Conservation (phyloP, 2,113 vertebrate genomes). For the Coturnix japonica region DNA sequence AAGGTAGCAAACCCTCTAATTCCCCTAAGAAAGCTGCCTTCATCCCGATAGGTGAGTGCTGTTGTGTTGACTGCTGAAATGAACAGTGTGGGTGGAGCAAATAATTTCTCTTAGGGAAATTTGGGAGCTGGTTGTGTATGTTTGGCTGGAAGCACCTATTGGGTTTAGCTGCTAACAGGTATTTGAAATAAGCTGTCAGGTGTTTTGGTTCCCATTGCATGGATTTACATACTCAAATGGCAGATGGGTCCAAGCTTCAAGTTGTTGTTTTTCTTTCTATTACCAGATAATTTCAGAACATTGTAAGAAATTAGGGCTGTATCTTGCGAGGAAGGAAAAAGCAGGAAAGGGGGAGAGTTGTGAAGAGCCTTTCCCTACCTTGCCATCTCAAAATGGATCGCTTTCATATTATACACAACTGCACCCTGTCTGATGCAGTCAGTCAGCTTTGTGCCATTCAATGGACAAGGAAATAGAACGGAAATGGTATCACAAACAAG, state of each 20-base stretch:
- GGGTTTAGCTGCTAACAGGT: constrained; percentile 30
- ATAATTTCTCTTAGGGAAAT: constrained; percentile 56
- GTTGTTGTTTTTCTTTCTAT: background rate
- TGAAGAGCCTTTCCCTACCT: background rate
- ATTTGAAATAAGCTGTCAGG: constrained; percentile 17
- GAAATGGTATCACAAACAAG: constrained; percentile 44
- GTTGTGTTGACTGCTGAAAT: constrained; percentile 17
- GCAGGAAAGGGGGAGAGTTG: background rate
- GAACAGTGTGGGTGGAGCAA: constrained; percentile 57
- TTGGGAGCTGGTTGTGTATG: constrained; percentile 39
- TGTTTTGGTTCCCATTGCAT: constrained; percentile 40
- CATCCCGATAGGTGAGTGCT: background rate
- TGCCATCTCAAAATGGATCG: background rate
- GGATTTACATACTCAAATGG: constrained; percentile 34
- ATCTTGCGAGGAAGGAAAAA: background rate
- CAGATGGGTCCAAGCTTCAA: background rate
- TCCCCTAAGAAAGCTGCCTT: constrained; percentile 44
- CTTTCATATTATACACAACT: background rate
- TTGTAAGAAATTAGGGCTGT: background rate
- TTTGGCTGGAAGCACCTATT: constrained; percentile 42
- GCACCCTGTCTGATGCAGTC: background rate
- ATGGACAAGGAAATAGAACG: constrained; percentile 10
- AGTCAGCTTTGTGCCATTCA: constrained; percentile 15
- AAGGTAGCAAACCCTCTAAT: constrained; percentile 58
- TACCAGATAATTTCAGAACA: background rate